Evolutionary conservation across 1,140 invertebrate species (phyloP).

Genomic region (Drosophila melanica): DNA sequence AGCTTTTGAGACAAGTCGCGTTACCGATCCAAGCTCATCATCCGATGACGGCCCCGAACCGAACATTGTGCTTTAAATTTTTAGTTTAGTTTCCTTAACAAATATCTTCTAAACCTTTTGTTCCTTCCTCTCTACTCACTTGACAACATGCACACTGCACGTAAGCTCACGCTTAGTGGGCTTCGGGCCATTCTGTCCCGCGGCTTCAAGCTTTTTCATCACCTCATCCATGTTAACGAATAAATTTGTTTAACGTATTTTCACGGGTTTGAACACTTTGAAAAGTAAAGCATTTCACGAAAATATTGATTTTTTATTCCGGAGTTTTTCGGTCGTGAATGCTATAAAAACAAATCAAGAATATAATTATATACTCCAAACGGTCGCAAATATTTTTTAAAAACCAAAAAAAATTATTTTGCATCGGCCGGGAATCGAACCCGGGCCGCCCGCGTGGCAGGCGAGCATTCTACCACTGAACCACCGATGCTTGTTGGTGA

Average conservation of each 20-base stretch:
- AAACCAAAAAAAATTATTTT: background rate
- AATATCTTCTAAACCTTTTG: background rate
- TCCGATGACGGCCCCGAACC: background rate
- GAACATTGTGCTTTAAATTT: conserved; percentile 11
- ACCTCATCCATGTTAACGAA: conserved; percentile 43
- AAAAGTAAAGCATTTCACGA: too few species aligned
- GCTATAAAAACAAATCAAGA: too few species aligned
- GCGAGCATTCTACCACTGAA: conserved; percentile 90
- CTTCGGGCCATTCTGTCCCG: background rate
- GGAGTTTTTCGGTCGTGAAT: too few species aligned
- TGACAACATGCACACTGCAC: conserved; percentile 50
- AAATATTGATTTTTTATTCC: too few species aligned
- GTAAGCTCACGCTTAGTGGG: conserved; percentile 31
- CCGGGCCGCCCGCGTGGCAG: conserved; percentile 93
- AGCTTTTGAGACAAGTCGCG: conserved; percentile 42
- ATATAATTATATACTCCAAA: too few species aligned
- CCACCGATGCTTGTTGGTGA: conserved; percentile 85
- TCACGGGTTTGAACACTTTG: too few species aligned
- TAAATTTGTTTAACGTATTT: background rate
- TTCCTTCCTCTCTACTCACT: conserved; percentile 20
- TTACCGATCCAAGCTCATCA: conserved; percentile 30
- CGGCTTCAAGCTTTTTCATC: conserved; percentile 19
- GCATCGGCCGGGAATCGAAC: conserved; percentile 91
- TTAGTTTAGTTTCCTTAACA: background rate
- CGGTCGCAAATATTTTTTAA: too few species aligned